Evolutionary conservation across 2,797 vertebrate species (phyloP), one percentile per base, ranked within the genome.

Genomic region (Phrynocephalus vlangalii): DNA sequence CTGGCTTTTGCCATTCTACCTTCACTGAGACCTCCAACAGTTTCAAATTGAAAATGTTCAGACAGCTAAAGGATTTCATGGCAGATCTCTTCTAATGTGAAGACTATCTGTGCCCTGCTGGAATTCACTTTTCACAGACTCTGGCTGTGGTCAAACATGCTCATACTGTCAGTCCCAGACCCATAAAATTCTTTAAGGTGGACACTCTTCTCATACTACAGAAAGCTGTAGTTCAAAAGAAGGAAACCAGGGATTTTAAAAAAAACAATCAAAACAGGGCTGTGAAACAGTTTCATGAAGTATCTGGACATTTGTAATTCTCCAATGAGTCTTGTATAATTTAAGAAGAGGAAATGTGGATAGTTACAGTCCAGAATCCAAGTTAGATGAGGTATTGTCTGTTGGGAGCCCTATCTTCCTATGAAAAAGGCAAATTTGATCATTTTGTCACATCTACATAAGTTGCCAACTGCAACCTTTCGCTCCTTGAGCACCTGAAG

Each of bases 141-240:
- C 16, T 16, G 44, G 67, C 63, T 78, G 48, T 22, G 33, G 33
- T 84, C 4, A 48, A 63, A 66, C 48, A 33, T 48, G 4, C 20
- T 24, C 9, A 50, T 8, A 44, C n/a, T 24, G 22, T 33, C 79
- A 83, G 75, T 71, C 84, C 67, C 1, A 73, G 78, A 38, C 81
- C 30, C 1, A 24, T 79, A 79, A 89, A 88, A 68, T 52, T 4
- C n/a, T 89, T 86, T 76, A 68, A 52, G 91, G 85, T 66, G 79
- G 52, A 13, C 82, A 33, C 79, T 0, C 0, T 16, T 56, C 44
- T 66, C 9, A 44, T 30, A 0, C 2, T 22, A 85, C 90, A 89
- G 79, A 85, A 92, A 90, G 90, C 84, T 68, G 87, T 92, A 77
- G 81, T 89, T 88, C 93, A 88, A 82, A 88, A 88, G 86, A 75